These are phyloP conservation scores for Balaenoptera acutorostrata DNA, from an alignment of 2,113 vertebrate genomes.

Conservation along the genomic window DNA sequence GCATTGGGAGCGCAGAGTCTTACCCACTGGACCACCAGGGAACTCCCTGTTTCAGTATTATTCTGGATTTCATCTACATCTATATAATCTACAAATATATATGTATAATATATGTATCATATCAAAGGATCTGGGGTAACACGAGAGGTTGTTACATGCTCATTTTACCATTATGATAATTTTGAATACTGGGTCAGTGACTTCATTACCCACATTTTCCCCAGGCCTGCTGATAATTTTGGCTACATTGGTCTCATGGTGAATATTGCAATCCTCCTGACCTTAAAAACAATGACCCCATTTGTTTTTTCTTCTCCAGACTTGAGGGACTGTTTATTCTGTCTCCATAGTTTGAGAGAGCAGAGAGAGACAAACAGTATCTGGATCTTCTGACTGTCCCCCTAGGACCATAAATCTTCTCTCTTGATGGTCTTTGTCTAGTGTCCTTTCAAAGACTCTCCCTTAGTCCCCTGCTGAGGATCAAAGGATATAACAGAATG, in stretches of 20 bases:
- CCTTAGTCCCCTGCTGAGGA: conserved; percentile 17
- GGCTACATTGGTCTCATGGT: background rate
- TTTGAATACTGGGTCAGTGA: background rate
- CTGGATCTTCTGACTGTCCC: background rate
- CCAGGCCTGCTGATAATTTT: background rate
- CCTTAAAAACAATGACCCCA: background rate
- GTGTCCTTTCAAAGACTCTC: conserved; percentile 41
- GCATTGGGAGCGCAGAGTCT: too few relatives aligned
- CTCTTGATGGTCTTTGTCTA: conserved; percentile 42
- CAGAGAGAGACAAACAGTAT: background rate
- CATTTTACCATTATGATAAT: background rate
- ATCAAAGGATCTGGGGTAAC: background rate
- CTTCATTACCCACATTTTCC: background rate
- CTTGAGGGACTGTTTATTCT: background rate
- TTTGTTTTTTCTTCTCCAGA: background rate
- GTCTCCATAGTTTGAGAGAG: background rate
- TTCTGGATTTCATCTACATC: background rate
- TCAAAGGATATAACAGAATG: conserved; percentile 21
- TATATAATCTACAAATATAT: background rate
- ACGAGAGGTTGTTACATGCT: background rate
- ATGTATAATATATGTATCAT: background rate
- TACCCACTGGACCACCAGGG: too few relatives aligned
- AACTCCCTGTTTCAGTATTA: background rate
- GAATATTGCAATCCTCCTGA: background rate
- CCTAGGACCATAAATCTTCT: conserved; percentile 16